A percentile compares a stretch with the other conserved stretches of the same genome.
Conservation (phyloP, 1,140 invertebrate genomes). For the Zaprionus kolodkinae region DNA sequence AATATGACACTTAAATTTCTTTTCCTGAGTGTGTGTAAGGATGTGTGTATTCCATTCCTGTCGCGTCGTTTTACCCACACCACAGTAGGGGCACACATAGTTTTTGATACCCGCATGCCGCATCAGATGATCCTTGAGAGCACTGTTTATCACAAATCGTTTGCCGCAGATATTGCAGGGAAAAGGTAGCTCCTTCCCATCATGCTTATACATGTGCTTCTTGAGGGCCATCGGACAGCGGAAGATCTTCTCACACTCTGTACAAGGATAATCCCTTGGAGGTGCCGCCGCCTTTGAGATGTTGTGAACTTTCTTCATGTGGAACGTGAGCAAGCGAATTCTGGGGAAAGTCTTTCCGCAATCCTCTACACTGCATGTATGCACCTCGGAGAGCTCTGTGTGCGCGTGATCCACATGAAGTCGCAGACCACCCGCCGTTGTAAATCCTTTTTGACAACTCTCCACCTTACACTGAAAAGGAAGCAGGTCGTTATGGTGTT, state of each 20-base stretch:
- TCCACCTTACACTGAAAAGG: constrained; percentile 78
- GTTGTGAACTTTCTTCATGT: constrained; percentile 77
- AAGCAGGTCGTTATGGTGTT: constrained; percentile 76
- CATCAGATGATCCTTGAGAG: constrained; percentile 79
- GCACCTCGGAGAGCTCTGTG: constrained; percentile 70
- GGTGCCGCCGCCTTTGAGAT: constrained; percentile 71
- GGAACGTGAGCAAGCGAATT: constrained; percentile 77
- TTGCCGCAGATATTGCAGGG: constrained; percentile 86
- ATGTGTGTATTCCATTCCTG: constrained; percentile 83
- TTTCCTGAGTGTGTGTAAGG: constrained; percentile 77
- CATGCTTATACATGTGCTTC: constrained; percentile 86
- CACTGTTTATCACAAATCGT: constrained; percentile 78
- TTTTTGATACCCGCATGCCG: constrained; percentile 82
- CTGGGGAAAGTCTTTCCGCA: constrained; percentile 76
- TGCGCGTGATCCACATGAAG: constrained; percentile 78
- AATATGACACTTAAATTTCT: constrained; percentile 80
- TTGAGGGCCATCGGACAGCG: constrained; percentile 80
- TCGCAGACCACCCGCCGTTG: constrained; percentile 73
- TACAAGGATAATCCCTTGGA: constrained; percentile 74
- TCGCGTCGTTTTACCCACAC: constrained; percentile 76
- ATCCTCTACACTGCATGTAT: constrained; percentile 68
- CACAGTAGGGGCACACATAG: constrained; percentile 80
- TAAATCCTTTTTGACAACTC: constrained; percentile 75
- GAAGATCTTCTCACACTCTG: constrained; percentile 78
- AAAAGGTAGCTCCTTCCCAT: constrained; percentile 86